Base-by-base conservation (phyloP, 2,888 invertebrate genomes). In the Torymus auratus region DNA sequence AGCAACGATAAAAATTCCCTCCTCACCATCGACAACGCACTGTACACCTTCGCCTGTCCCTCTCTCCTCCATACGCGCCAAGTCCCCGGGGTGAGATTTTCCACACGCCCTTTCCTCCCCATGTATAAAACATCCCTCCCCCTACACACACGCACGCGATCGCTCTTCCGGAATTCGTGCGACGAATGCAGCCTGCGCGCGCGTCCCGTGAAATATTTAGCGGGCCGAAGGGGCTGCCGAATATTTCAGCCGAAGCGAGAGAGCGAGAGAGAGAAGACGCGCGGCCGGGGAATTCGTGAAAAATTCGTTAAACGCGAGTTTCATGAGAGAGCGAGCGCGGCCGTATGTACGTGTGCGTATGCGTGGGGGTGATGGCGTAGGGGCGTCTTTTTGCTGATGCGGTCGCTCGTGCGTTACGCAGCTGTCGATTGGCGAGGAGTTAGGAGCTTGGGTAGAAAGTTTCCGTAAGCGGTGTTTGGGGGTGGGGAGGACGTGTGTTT, bases 131-230 rank as follows among this genome's bases (percentile, higher is more conserved):
- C 41, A 41, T 41, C 41, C 41, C 41, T 41, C 41, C 41, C 41
- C 41, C 41, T 1, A 7, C 41, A 7, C 13, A 67, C 15, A 67
- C 20, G 50, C 53, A 15, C 53, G 23, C 41, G 71, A 83, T 76
- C 81, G 83, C 74, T 81, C 83, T 78, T 79, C 79, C 74, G 68
- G 77, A 72, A 80, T 82, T 74, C 82, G 80, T 80, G 83, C 80
- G 82, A 84, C 82, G 80, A 82, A 83, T 83, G 82, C 78, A 73
- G 77, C 68, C 41, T 41, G 41, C 41, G 41, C 5, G 41, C 41
- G 41, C 53, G 68, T 41, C 58, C 77, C 68, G 64, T 75, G 70
- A 73, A 73, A 64, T 64, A 62, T 73, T 64, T 64, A 73, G 13
- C 28, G n/a, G 20, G 61, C 80, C 74, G 70, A 56, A 69, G 68